Evolutionary conservation across 2,113 vertebrate genomes (phyloP).

Genomic region (Grammomys surdaster): DNA sequence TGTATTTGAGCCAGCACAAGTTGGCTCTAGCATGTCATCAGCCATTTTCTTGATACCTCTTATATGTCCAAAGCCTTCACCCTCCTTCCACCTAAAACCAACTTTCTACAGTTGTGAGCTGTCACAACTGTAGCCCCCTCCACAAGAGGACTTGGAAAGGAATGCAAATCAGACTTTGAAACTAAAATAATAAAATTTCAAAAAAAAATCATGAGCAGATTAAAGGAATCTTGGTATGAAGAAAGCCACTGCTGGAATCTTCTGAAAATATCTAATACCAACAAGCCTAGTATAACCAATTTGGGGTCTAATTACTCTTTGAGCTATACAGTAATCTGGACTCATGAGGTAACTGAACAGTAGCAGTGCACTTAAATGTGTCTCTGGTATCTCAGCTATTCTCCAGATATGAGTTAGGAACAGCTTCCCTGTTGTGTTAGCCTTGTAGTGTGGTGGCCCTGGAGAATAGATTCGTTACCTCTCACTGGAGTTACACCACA

Average conservation of each 20-base stretch:
- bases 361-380: background rate
- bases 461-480: background rate
- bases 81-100: background rate
- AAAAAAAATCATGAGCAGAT: background rate
- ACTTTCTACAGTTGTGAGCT: background rate
- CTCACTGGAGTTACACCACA: background rate
- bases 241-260: background rate
- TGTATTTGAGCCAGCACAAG: background rate
- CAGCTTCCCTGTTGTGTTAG: background rate
- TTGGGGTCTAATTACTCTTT: background rate
- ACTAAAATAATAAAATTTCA: slow-evolving; percentile 36
- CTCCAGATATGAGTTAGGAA: background rate
- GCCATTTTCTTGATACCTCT: background rate
- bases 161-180: slow-evolving; percentile 45
- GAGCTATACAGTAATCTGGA: background rate
- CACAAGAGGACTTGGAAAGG: background rate
- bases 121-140: background rate
- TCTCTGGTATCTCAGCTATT: slow-evolving; percentile 1
- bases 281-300: background rate
- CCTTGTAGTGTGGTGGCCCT: background rate
- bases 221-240: background rate
- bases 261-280: background rate
- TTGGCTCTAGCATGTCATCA: background rate
- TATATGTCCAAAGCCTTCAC: background rate
- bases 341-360: background rate